phyloP scores from a whole-genome alignment of 92 coral and sea anemone species.

The Isaurus tuberculatus region DNA sequence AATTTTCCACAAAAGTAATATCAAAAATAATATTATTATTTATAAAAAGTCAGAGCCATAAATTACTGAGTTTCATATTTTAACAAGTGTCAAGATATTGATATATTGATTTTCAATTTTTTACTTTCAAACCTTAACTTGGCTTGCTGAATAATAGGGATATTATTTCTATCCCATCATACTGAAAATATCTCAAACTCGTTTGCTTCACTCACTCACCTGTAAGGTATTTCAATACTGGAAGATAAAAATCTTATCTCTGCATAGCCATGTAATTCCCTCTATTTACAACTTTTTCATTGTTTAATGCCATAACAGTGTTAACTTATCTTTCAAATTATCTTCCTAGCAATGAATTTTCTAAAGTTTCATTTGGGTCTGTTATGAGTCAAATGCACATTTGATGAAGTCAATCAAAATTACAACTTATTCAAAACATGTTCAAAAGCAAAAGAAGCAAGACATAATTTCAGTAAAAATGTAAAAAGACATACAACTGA shows the following conservation, averaged over 20 bases:
- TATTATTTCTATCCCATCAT: neutral
- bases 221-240: slow-evolving; percentile 14
- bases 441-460: neutral
- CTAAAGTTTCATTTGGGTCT: slow-evolving; percentile 24
- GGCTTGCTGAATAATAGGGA: slow-evolving; percentile 11
- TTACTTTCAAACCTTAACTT: slow-evolving; percentile 4
- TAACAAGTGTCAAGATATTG: neutral
- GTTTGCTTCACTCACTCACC: slow-evolving; percentile 3
- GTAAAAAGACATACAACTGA: neutral
- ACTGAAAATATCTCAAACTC: slow-evolving; percentile 19
- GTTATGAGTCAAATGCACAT: slow-evolving; percentile 8
- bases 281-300: slow-evolving; percentile 11
- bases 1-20: neutral
- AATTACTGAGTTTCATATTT: no score
- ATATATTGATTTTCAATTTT: neutral
- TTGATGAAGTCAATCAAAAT: neutral
- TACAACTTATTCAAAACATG: neutral
- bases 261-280: slow-evolving; percentile 6
- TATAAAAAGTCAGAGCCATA: neutral
- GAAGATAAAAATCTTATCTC: slow-evolving; percentile 1
- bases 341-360: slow-evolving; percentile 27
- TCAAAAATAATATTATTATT: neutral
- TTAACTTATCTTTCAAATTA: slow-evolving; percentile 32
- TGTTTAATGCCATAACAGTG: slow-evolving; percentile 29
- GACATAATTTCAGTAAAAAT: neutral